These are phyloP conservation scores for Oenanthe melanoleuca DNA, from an alignment of 2,113 vertebrate genomes.

Conservation along the genomic window DNA sequence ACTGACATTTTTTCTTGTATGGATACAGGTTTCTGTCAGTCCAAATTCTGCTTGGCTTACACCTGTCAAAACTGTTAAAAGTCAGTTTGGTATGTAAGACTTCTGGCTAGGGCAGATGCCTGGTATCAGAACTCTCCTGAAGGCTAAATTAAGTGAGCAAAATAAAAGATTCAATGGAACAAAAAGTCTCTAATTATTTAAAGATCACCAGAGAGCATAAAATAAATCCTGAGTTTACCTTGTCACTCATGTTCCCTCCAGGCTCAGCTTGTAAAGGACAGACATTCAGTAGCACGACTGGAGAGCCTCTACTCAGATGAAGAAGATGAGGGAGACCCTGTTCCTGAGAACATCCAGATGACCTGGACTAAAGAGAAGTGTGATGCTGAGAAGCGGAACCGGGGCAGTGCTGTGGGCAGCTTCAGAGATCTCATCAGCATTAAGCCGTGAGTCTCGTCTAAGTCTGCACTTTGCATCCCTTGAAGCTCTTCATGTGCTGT, in stretches of 20 bases:
- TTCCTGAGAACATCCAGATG: conserved; percentile 92
- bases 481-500: neutral
- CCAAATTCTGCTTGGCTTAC: neutral
- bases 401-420: conserved; percentile 83
- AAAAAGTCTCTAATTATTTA: neutral
- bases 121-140: neutral
- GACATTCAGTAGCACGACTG: conserved; percentile 89
- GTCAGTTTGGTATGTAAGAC: neutral
- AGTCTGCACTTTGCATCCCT: neutral
- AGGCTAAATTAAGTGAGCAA: neutral
- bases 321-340: conserved; percentile 84
- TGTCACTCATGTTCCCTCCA: conserved; percentile 15
- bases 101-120: neutral
- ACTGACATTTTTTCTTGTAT: neutral
- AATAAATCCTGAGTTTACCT: neutral
- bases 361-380: conserved; percentile 94
- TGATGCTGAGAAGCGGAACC: conserved; percentile 83
- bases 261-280: conserved; percentile 97
- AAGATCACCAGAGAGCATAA: neutral
- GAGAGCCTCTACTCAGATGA: conserved; percentile 94
- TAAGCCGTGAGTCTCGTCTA: conserved; percentile 88
- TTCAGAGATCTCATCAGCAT: conserved; percentile 95
- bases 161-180: neutral
- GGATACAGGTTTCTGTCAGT: neutral
- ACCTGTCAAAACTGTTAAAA: neutral